Percentiles rank a stretch among this genome's conserved stretches.
Conservation (phyloP, 2,888 invertebrate species). For the Stictocephala bisonia region DNA sequence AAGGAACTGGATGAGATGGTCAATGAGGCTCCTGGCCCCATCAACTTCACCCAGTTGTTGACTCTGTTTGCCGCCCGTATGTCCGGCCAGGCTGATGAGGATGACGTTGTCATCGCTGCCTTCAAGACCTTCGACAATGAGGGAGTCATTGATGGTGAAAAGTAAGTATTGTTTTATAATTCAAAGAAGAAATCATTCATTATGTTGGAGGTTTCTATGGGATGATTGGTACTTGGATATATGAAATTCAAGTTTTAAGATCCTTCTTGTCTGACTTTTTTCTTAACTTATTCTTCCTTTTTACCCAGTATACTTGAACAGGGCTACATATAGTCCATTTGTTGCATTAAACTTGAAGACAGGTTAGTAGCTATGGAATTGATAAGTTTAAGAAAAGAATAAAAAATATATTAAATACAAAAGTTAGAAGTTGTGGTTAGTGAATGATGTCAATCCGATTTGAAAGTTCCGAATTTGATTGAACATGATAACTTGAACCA, state of each 20-base stretch:
- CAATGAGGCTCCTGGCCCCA: conserved; percentile 87
- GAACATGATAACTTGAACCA: conserved; percentile 54
- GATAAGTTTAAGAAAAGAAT: no score
- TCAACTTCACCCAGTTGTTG: conserved; percentile 95
- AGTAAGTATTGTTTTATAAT: conserved; percentile 69
- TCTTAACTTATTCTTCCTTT: no score
- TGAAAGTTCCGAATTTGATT: conserved; percentile 36
- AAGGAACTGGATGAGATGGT: conserved; percentile 93
- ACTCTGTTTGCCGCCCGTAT: conserved; percentile 92
- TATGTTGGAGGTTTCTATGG: background rate
- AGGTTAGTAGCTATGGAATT: no score
- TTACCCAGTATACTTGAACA: no score
- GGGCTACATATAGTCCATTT: no score
- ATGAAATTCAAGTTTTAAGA: no score
- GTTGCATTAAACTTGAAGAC: no score
- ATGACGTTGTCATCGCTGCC: conserved; percentile 91
- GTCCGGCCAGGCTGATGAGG: conserved; percentile 85
- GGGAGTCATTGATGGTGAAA: conserved; percentile 90
- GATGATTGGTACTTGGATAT: no score
- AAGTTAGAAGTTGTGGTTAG: conserved; percentile 24
- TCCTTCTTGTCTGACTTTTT: no score
- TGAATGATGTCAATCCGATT: conserved; percentile 40
- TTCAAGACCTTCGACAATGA: conserved; percentile 92
- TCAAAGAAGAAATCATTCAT: background rate
- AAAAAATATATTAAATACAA: background rate